Conservation (phyloP, 2,797 vertebrate species). For the Rhincodon typus region DNA sequence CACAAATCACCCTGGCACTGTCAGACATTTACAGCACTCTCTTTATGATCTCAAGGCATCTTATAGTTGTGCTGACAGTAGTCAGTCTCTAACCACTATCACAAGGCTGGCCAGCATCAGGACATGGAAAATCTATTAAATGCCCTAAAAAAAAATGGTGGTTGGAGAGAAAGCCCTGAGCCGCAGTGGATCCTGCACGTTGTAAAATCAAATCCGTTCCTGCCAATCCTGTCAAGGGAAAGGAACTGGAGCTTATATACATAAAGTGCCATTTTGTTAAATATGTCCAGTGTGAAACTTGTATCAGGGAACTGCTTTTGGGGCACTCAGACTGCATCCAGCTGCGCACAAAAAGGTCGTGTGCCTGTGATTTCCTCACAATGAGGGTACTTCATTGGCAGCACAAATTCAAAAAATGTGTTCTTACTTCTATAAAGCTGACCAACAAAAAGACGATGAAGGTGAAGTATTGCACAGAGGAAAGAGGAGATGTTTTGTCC, state of each 20-base stretch:
- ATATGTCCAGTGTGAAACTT: background rate
- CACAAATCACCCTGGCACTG: conserved; percentile 1
- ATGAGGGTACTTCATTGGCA: background rate
- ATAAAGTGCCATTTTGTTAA: background rate
- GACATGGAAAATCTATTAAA: background rate
- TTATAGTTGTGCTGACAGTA: background rate
- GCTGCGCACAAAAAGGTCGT: background rate
- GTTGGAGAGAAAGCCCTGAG: background rate
- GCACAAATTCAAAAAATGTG: background rate
- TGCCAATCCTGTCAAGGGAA: background rate
- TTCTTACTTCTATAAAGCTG: background rate
- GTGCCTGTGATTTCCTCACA: background rate
- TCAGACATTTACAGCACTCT: background rate
- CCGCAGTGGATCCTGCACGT: background rate
- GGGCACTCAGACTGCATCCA: background rate
- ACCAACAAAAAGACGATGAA: background rate
- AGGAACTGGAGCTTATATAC: background rate
- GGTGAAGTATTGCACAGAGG: background rate
- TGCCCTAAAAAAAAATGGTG: background rate
- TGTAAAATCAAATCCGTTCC: background rate
- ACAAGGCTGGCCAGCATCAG: background rate
- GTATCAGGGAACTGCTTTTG: background rate
- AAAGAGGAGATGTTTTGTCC: background rate
- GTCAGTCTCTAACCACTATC: background rate
- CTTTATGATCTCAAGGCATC: conserved; percentile 25